Percentiles rank a stretch among this genome's conserved stretches.
phyloP scores from a whole-genome alignment of 2,888 invertebrate genomes.

The Lasius fuliginosus region DNA sequence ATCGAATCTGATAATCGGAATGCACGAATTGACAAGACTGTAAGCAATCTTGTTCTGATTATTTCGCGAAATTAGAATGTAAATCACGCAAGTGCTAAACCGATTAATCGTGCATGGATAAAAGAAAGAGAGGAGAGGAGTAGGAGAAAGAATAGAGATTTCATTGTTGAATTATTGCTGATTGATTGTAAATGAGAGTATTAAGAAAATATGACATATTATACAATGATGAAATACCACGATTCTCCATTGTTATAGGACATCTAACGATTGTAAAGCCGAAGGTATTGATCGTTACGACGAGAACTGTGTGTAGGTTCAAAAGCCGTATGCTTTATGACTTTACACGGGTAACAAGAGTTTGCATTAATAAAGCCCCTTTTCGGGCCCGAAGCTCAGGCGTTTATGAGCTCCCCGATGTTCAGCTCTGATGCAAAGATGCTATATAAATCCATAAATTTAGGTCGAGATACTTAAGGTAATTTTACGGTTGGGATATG shows the following conservation, averaged over 20 bases:
- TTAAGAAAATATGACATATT: constrained; percentile 68
- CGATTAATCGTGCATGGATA: constrained; percentile 18
- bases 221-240: constrained; percentile 52
- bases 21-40: not conserved
- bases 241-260: constrained; percentile 46
- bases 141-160: not conserved
- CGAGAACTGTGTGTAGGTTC: constrained; percentile 66
- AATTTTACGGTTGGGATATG: constrained; percentile 55
- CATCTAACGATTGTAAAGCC: constrained; percentile 72
- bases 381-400: constrained; percentile 14
- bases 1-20: not conserved
- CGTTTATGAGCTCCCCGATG: constrained; percentile 70
- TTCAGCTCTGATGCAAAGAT: constrained; percentile 57
- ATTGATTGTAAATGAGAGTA: constrained; percentile 65
- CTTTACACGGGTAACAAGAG: constrained; percentile 77
- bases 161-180: constrained; percentile 43
- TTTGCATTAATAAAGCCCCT: constrained; percentile 76
- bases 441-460: constrained; percentile 70
- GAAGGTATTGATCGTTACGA: constrained; percentile 74
- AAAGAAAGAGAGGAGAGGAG: not conserved
- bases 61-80: not conserved
- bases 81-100: not conserved
- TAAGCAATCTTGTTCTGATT: not conserved
- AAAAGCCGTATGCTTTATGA: constrained; percentile 75
- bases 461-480: constrained; percentile 50